Evolutionary conservation across 1,140 invertebrate genomes (phyloP).

Genomic region (Drosophila rhopaloa): DNA sequence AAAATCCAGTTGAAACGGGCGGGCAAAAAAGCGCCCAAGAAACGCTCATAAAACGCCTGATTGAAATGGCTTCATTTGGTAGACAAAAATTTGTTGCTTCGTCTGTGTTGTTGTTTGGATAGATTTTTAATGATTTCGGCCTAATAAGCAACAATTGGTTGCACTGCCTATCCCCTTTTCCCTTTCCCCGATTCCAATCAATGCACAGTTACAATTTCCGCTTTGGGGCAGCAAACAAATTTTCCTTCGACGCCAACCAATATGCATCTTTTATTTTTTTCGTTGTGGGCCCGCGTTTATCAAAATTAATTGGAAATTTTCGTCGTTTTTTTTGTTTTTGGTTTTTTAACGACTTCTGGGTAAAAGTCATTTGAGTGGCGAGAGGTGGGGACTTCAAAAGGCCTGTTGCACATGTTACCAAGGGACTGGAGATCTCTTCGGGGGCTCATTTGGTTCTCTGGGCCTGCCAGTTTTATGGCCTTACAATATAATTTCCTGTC

Average conservation of each 20-base stretch:
- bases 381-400: constrained; percentile 61
- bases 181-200: constrained; percentile 42
- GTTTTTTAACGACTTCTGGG: constrained; percentile 82
- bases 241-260: constrained; percentile 12
- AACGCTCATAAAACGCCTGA: constrained; percentile 52
- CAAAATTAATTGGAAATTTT: constrained; percentile 83
- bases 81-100: constrained; percentile 29
- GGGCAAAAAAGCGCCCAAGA: constrained; percentile 50
- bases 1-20: constrained; percentile 40
- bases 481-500: constrained; percentile 82
- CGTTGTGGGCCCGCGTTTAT: constrained; percentile 66
- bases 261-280: constrained; percentile 31
- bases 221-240: constrained; percentile 37
- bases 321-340: constrained; percentile 55
- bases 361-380: constrained; percentile 73
- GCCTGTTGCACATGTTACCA: constrained; percentile 66
- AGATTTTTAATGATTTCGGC: constrained; percentile 72
- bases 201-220: constrained; percentile 70
- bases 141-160: constrained; percentile 80
- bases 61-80: constrained; percentile 69
- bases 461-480: constrained; percentile 70
- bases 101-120: constrained; percentile 32
- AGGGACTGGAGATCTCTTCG: constrained; percentile 40
- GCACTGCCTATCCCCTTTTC: not conserved
- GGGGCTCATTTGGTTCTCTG: constrained; percentile 35